Evolutionary conservation across 2,888 invertebrate genomes (phyloP), one percentile per base, ranked within the genome.

Genomic region (Syritta pipiens): DNA sequence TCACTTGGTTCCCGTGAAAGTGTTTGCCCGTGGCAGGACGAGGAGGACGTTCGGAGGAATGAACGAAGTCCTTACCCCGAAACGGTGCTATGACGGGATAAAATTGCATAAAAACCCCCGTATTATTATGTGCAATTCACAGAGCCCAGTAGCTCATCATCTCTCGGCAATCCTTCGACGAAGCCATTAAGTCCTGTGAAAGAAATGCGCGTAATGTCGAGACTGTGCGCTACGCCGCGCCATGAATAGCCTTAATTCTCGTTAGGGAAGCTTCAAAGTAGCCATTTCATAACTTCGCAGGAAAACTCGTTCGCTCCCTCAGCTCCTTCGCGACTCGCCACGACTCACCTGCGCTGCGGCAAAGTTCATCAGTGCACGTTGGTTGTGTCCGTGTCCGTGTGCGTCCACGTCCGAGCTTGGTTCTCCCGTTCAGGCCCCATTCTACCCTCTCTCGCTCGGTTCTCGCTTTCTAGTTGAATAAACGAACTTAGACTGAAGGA

Each of bases 41-140:
- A n/a, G n/a, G n/a, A n/a, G n/a, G n/a, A n/a, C n/a, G n/a, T n/a
- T n/a, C n/a, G n/a, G n/a, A n/a, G n/a, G n/a, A 1, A n/a, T 10
- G 3, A 12, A 14, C 4, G 40, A 7, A 1, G 62, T 60, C 53
- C 14, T 17, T 14, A 17, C 37, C 6, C 17, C 7, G 17, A 7
- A 5, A 17, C 37, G 9, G 28, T n/a, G n/a, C n/a, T n/a, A n/a
- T n/a, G 30, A 37, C 19, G 17, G 49, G 44, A 30, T 49, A 40
- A 63, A 72, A 63, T 53, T 72, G 72, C 72, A 72, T 65, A 72
- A 63, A 72, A 72, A 40, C 53, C 46, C 51, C 10, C 20, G 63
- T 35, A 62, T 62, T 71, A 62, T 57, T 62, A 71, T 62, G 57
- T 71, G 53, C 62, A 71, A 62, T 71, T 71, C 69, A 71, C 62